Conservation (phyloP, 2,888 invertebrate species). For the Diadegma fenestrale region DNA sequence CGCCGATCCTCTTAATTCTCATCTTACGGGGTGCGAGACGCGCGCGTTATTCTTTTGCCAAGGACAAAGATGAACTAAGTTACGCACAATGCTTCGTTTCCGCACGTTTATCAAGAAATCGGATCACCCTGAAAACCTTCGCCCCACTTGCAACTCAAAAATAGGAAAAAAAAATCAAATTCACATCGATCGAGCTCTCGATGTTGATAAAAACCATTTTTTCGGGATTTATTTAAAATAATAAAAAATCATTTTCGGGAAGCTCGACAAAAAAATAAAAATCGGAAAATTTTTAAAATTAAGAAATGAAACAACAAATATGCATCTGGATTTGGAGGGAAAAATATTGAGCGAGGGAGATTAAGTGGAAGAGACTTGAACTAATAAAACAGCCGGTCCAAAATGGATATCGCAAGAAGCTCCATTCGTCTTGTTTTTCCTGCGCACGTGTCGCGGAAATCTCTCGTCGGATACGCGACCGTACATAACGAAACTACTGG, state of each 20-base stretch:
- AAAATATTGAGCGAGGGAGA: not conserved
- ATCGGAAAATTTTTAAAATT: too few relatives aligned
- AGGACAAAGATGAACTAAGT: slow-evolving; percentile 68
- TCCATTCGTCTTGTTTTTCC: slow-evolving; percentile 72
- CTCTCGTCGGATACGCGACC: slow-evolving; percentile 43
- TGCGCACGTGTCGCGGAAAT: slow-evolving; percentile 79
- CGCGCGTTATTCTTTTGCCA: slow-evolving; percentile 69
- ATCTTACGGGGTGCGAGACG: slow-evolving; percentile 62
- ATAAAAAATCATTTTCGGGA: not conserved
- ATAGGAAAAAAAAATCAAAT: slow-evolving; percentile 6
- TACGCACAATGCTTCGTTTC: slow-evolving; percentile 38
- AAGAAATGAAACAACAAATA: not conserved
- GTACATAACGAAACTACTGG: slow-evolving; percentile 38
- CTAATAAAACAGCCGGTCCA: slow-evolving; percentile 13
- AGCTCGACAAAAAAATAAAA: not conserved
- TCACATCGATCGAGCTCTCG: not conserved
- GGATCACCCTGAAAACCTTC: slow-evolving; percentile 59
- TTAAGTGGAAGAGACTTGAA: not conserved
- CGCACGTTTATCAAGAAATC: slow-evolving; percentile 73
- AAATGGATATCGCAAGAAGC: slow-evolving; percentile 9
- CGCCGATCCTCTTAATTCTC: slow-evolving; percentile 66
- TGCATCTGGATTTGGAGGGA: too few relatives aligned
- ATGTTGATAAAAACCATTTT: not conserved
- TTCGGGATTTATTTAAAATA: not conserved
- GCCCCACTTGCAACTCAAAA: slow-evolving; percentile 25